Evolutionary conservation across 2,888 invertebrate genomes (phyloP).

Genomic region (Molorchus minor): DNA sequence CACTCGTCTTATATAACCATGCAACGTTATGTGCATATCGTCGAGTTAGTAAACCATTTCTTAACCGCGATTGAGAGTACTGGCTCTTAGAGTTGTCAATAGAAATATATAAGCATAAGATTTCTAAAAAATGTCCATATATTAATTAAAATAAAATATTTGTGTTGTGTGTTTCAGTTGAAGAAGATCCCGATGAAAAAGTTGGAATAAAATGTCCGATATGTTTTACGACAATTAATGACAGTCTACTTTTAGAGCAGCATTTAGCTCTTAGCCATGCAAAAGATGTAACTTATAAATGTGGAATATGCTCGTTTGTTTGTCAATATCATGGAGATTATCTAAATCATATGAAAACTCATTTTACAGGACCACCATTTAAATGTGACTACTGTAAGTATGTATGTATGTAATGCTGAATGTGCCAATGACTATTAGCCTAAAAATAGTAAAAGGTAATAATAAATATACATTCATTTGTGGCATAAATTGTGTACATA

Average conservation of each 20-base stretch:
- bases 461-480: no score
- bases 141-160: no score
- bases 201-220: conserved; percentile 64
- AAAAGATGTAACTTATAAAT: conserved; percentile 68
- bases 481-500: no score
- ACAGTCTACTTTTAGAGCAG: conserved; percentile 64
- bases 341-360: conserved; percentile 69
- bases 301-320: conserved; percentile 70
- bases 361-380: conserved; percentile 72
- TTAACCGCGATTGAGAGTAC: no score
- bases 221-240: conserved; percentile 65
- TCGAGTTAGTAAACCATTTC: no score
- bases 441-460: no score
- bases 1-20: no score
- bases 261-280: conserved; percentile 68
- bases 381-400: conserved; percentile 69
- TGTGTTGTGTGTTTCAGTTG: conserved; percentile 34
- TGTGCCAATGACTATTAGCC: no score
- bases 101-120: no score
- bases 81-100: no score
- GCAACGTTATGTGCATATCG: no score
- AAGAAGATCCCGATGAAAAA: conserved; percentile 54
- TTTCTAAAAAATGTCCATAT: no score
- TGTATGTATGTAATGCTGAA: not conserved
- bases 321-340: conserved; percentile 71